Percentiles rank a stretch among this genome's conserved stretches.
Evolutionary conservation across 2,888 invertebrate species (phyloP).

Genomic region (Tetragonula carbonaria): DNA sequence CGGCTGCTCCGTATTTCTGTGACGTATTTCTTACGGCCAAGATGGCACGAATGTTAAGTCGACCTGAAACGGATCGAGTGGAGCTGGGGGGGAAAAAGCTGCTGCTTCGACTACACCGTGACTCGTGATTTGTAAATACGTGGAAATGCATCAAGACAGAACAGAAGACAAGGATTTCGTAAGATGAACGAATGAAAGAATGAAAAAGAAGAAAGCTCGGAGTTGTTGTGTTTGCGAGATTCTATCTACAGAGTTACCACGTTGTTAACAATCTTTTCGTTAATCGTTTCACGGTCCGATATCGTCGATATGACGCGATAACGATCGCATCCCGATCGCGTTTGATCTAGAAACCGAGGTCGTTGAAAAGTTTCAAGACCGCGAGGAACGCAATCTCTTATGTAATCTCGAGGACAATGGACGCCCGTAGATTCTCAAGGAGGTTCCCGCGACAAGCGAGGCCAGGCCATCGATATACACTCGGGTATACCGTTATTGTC

Average conservation of each 20-base stretch:
- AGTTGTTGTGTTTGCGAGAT: background rate
- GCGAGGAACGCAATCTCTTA: slow-evolving; percentile 55
- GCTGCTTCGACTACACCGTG: background rate
- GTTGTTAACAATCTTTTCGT: slow-evolving; percentile 9
- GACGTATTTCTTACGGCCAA: background rate
- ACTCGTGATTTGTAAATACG: background rate
- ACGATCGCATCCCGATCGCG: slow-evolving; percentile 30
- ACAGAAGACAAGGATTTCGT: background rate
- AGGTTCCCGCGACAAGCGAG: slow-evolving; percentile 34
- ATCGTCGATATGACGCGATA: slow-evolving; percentile 23
- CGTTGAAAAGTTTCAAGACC: slow-evolving; percentile 30
- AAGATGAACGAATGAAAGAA: too few relatives aligned
- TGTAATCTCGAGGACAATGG: slow-evolving; percentile 61
- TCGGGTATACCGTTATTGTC: slow-evolving; percentile 66
- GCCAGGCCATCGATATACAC: slow-evolving; percentile 48
- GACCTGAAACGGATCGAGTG: background rate
- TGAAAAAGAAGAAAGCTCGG: too few relatives aligned
- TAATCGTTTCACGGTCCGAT: background rate
- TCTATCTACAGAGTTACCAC: background rate
- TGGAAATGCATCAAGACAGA: background rate
- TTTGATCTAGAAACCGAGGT: slow-evolving; percentile 21
- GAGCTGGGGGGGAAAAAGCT: background rate
- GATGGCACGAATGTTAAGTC: background rate
- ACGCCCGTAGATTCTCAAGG: slow-evolving; percentile 37
- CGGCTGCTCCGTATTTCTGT: background rate